These are phyloP conservation scores for Alviniconcha strummeri DNA, from an alignment of 2,888 invertebrate genomes.

Conservation along the genomic window DNA sequence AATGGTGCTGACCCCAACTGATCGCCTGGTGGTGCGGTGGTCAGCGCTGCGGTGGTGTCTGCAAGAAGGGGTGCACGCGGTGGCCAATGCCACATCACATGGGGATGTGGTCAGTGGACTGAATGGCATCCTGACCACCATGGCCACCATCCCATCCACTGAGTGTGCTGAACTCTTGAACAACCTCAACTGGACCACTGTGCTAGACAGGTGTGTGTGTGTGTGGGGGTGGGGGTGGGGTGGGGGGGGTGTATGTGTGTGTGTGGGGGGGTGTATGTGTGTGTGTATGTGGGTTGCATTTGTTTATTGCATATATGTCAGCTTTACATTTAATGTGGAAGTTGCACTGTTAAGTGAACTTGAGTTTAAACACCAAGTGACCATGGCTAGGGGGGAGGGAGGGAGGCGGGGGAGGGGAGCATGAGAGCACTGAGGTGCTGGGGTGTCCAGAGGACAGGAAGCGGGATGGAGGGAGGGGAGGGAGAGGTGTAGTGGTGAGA, in stretches of 20 bases:
- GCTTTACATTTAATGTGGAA: background rate
- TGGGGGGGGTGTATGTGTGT: background rate
- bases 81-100: slow-evolving; percentile 68
- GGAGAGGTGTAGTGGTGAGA: too few species aligned
- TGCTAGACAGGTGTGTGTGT: slow-evolving; percentile 58
- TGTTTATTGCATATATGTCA: background rate
- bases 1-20: slow-evolving; percentile 47
- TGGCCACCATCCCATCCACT: slow-evolving; percentile 47
- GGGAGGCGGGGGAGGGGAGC: too few species aligned
- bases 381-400: too few species aligned
- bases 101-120: slow-evolving; percentile 54
- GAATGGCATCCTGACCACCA: slow-evolving; percentile 52
- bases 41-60: slow-evolving; percentile 60
- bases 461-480: background rate
- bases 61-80: slow-evolving; percentile 54
- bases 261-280: background rate
- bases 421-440: too few species aligned
- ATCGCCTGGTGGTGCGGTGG: slow-evolving; percentile 52
- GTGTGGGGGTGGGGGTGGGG: background rate
- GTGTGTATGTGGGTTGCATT: background rate
- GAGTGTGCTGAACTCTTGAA: slow-evolving; percentile 50
- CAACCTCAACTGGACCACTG: slow-evolving; percentile 59
- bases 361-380: too few species aligned
- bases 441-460: background rate
- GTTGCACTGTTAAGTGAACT: too few species aligned